phyloP scores from a whole-genome alignment of 2,113 vertebrate species.

The Triplophysa dalaica region DNA sequence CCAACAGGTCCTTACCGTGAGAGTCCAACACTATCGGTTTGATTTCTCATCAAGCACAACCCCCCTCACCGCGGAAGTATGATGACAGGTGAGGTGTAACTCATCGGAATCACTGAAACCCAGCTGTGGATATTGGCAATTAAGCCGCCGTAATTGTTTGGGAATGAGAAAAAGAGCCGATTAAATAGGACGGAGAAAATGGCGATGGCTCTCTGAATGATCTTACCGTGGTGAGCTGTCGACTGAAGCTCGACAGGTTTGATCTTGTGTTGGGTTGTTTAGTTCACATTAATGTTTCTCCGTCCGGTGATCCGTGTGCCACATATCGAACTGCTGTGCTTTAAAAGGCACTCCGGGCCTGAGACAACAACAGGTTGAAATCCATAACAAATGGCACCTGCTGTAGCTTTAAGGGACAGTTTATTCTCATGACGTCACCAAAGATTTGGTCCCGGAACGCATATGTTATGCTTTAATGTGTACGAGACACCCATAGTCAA shows the following conservation, averaged over 20 bases:
- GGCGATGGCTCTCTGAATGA: conserved; percentile 50
- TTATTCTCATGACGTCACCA: conserved; percentile 64
- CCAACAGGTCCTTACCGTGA: conserved; percentile 66
- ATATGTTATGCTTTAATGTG: conserved; percentile 70
- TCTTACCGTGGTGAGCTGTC: conserved; percentile 42
- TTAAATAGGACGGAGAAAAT: conserved; percentile 43
- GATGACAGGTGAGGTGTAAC: conserved; percentile 59
- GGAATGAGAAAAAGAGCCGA: conserved; percentile 54
- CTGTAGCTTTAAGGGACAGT: conserved; percentile 65
- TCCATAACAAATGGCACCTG: conserved; percentile 56
- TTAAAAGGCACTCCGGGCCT: conserved; percentile 52
- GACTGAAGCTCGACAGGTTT: conserved; percentile 42
- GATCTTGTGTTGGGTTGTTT: conserved; percentile 30
- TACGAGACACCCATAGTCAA: conserved; percentile 42
- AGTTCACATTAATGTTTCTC: conserved; percentile 9
- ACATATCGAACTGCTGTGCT: not conserved
- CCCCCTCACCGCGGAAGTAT: conserved; percentile 60
- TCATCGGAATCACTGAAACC: conserved; percentile 40
- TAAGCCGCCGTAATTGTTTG: conserved; percentile 63
- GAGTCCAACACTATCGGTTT: conserved; percentile 64
- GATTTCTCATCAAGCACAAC: conserved; percentile 60
- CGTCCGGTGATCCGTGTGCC: conserved; percentile 12
- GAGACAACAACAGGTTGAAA: conserved; percentile 45
- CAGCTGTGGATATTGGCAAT: conserved; percentile 63
- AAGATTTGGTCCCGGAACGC: conserved; percentile 67